Evolutionary conservation across 2,888 invertebrate species (phyloP).

Genomic region (Nematopogon swammerdamellus): DNA sequence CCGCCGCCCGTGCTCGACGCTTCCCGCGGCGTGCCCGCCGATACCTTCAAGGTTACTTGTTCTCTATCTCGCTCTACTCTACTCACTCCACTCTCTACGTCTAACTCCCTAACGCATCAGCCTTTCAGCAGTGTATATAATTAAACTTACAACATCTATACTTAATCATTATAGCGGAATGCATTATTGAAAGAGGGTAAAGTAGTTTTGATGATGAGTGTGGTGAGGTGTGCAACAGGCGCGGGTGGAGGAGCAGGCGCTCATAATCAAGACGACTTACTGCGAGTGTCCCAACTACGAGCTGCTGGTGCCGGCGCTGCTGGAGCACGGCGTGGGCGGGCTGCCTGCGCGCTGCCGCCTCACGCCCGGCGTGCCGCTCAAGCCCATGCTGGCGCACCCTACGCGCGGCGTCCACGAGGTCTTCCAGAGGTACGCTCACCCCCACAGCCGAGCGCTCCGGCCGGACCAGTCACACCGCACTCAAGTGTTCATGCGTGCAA

Average conservation of each 20-base stretch:
- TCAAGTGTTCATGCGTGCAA: slow-evolving; percentile 99
- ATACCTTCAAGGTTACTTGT: slow-evolving; percentile 67
- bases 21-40: slow-evolving; percentile 59
- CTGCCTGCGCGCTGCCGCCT: slow-evolving; percentile 81
- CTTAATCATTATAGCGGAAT: no score
- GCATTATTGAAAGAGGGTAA: no score
- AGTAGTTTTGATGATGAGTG: no score
- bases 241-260: slow-evolving; percentile 67
- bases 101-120: no score
- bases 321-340: slow-evolving; percentile 70
- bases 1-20: slow-evolving; percentile 63
- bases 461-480: slow-evolving; percentile 77
- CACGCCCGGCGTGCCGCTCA: slow-evolving; percentile 89
- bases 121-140: no score
- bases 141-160: no score
- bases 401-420: slow-evolving; percentile 92
- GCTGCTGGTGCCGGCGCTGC: slow-evolving; percentile 71
- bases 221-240: slow-evolving; percentile 24
- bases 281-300: slow-evolving; percentile 97
- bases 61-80: not conserved
- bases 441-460: no score
- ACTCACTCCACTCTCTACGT: not conserved
- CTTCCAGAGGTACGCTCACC: slow-evolving; percentile 70
- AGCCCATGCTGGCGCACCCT: slow-evolving; percentile 99
- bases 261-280: slow-evolving; percentile 88